phyloP scores from a whole-genome alignment of 2,113 vertebrate species.

The Cyanoderma ruficeps region DNA sequence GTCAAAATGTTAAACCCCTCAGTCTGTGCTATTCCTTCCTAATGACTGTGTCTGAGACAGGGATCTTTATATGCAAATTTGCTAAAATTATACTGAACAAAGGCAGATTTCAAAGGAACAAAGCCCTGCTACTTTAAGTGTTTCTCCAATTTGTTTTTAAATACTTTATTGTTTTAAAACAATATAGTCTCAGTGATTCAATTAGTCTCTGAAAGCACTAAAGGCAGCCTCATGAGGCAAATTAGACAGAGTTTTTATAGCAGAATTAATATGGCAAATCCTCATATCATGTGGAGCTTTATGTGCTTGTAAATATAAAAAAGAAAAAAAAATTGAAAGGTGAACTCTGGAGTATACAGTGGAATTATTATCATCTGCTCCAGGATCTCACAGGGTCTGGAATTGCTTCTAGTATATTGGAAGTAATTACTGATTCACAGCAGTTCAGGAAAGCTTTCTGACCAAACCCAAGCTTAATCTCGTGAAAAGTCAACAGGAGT shows the following conservation, averaged over 20 bases:
- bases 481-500: neutral
- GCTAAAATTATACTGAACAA: neutral
- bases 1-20: neutral
- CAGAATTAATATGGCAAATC: slow-evolving; percentile 58
- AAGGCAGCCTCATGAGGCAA: slow-evolving; percentile 25
- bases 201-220: slow-evolving; percentile 29
- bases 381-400: neutral
- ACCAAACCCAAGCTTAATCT: neutral
- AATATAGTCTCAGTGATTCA: neutral
- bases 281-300: slow-evolving; percentile 39
- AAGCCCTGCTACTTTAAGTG: neutral
- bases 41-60: neutral
- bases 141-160: slow-evolving; percentile 28
- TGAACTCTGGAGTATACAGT: slow-evolving; percentile 2
- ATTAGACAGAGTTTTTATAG: slow-evolving; percentile 25
- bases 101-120: neutral
- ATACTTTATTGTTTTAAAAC: slow-evolving; percentile 28
- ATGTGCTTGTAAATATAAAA: neutral
- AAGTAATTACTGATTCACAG: neutral
- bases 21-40: neutral
- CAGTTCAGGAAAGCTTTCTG: slow-evolving; percentile 36
- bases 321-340: neutral
- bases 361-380: neutral
- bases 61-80: neutral
- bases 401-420: neutral